Conservation (phyloP, 2,888 invertebrate species). For the Eutolmus rufibarbis region DNA sequence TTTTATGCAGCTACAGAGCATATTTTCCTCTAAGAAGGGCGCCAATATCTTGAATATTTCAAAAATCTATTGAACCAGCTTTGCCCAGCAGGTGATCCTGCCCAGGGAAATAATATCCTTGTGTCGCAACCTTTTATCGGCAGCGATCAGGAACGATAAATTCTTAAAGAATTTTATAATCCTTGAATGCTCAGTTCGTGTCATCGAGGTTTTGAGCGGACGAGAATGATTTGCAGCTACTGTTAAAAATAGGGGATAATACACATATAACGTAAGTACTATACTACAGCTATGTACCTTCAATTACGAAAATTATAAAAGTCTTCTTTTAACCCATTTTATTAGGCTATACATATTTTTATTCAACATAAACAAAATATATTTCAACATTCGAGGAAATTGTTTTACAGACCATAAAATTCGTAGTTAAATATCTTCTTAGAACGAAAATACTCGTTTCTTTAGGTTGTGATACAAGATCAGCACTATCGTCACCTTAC, state of each 20-base stretch:
- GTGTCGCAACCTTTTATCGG: not conserved
- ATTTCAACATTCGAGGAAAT: no score
- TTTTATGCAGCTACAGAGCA: not conserved
- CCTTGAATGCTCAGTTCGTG: not conserved
- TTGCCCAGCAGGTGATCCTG: not conserved
- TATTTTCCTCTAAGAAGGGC: not conserved
- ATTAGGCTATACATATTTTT: no score
- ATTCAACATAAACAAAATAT: no score
- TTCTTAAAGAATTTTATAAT: not conserved
- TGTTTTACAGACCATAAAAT: no score
- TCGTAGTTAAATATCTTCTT: no score
- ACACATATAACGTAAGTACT: not conserved
- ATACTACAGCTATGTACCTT: no score
- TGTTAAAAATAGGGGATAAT: not conserved
- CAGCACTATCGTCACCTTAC: no score
- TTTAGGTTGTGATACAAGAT: no score
- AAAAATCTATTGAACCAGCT: not conserved
- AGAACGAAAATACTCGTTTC: no score
- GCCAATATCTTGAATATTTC: not conserved
- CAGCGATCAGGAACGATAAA: not conserved
- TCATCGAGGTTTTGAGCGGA: not conserved
- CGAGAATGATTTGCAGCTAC: not conserved
- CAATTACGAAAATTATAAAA: no score
- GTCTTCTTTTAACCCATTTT: no score
- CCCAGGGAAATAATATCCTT: not conserved